phyloP scores from a whole-genome alignment of 2,113 vertebrate genomes.

The Symphodus melops region DNA sequence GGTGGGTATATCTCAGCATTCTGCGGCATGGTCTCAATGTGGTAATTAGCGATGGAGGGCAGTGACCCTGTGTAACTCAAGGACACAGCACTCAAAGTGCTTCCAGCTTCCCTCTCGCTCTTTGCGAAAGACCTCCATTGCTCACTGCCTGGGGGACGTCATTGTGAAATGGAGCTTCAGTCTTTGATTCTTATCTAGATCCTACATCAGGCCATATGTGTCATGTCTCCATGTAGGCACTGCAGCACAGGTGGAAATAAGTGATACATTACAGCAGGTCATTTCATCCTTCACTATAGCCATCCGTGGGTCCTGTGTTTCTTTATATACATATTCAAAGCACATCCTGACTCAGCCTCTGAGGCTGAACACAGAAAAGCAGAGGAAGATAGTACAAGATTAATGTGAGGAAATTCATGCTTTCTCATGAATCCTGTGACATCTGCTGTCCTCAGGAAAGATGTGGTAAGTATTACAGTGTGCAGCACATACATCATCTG shows the following conservation, averaged over 20 bases:
- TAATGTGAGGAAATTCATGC: conserved; percentile 57
- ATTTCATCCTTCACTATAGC: conserved; percentile 49
- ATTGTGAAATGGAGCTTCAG: conserved; percentile 51
- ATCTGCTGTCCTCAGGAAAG: conserved; percentile 39
- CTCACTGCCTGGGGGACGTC: conserved; percentile 34
- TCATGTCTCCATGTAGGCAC: conserved; percentile 41
- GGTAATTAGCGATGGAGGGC: conserved; percentile 69
- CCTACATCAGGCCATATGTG: conserved; percentile 50
- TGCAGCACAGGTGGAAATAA: conserved; percentile 55
- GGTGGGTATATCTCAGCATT: conserved; percentile 42
- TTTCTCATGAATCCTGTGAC: conserved; percentile 51
- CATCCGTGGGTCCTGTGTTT: conserved; percentile 30
- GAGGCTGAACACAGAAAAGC: conserved; percentile 22
- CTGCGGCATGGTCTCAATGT: conserved; percentile 47
- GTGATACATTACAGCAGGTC: conserved; percentile 41
- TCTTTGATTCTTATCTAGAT: conserved; percentile 60
- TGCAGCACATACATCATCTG: conserved; percentile 51
- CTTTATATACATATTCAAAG: conserved; percentile 55
- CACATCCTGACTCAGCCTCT: conserved; percentile 21
- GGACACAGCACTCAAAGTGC: conserved; percentile 57
- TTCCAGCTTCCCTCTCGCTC: conserved; percentile 22
- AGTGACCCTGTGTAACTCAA: conserved; percentile 68
- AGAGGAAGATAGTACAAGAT: conserved; percentile 42
- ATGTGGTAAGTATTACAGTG: conserved; percentile 25
- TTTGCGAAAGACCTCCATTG: conserved; percentile 31